Evolutionary conservation across 2,888 invertebrate species (phyloP), one percentile per base, ranked within the genome.

Genomic region (Tineola bisselliella): DNA sequence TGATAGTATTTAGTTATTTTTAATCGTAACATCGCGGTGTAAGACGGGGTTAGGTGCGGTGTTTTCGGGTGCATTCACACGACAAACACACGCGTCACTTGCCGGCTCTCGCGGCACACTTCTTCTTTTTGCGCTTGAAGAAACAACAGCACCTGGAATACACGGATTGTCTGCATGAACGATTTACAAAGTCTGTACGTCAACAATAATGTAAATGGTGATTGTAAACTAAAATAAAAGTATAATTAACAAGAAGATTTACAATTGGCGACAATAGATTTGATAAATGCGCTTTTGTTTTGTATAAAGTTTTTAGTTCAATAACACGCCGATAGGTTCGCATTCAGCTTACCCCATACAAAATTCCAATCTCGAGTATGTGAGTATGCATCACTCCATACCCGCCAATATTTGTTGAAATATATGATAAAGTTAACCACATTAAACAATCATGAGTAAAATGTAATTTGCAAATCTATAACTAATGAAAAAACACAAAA

Each of bases 101-200:
- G 88, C 93, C 93, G 79, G 93, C 93, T 78, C 94, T 92, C 68
- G 92, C 91, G 80, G 93, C 86, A 65, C 88, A 93, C 92, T 97
- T 97, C 93, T 98, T 98, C 95, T 97, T 97, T 94, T 97, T 97
- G 87, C 97, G 93, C 89, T 97, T 96, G 91, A 97, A 96, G 92
- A 98, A 98, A 89, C 97, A 98, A 89, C 98, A 98, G 91, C 98
- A 98, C 90, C 97, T 97, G 89, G 79, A 91, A 90, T 81, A 87
- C 65, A 86, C 81, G 65, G 86, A 87, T 88, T 87, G 86, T 72
- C 86, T 87, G 77, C 77, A 87, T 86, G 86, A 87, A 48, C 77
- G 86, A 86, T 84, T 82, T 81, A 83, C 77, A 78, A 73, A 78
- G 80, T 86, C 86, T 86, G 86, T 80, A 73, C 75, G 78, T 74